phyloP scores from a whole-genome alignment of 1,140 invertebrate species.

The Penaeus chinensis region DNA sequence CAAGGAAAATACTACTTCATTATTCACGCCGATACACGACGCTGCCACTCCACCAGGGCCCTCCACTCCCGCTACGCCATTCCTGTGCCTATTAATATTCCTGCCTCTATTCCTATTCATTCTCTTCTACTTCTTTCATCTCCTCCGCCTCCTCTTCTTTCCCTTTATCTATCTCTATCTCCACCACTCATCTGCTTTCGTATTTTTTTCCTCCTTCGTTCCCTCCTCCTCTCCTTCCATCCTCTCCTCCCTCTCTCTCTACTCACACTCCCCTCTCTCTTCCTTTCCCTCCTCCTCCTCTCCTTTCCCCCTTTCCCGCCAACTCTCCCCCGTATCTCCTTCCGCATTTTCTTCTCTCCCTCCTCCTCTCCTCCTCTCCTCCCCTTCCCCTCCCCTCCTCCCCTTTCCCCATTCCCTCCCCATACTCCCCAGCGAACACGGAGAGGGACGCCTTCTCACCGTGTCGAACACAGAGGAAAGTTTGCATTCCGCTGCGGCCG shows the following conservation, averaged over 20 bases:
- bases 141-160: too few relatives aligned
- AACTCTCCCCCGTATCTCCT: neutral
- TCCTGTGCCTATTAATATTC: too few relatives aligned
- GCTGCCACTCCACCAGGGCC: too few relatives aligned
- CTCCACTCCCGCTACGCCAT: too few relatives aligned
- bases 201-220: neutral
- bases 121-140: too few relatives aligned
- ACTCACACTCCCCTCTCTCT: slow-evolving; percentile 10
- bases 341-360: neutral
- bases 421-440: neutral
- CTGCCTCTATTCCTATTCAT: too few relatives aligned
- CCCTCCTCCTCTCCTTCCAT: neutral
- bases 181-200: neutral
- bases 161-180: too few relatives aligned
- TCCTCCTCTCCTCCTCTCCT: neutral
- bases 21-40: too few relatives aligned
- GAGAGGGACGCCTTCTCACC: too few relatives aligned
- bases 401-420: neutral
- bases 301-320: neutral
- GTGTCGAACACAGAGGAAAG: too few relatives aligned
- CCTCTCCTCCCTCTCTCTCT: neutral
- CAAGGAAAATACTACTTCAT: too few relatives aligned
- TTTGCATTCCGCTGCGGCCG: too few relatives aligned
- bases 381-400: neutral
- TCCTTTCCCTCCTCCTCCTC: neutral